Evolutionary conservation across 1,140 invertebrate genomes (phyloP), one percentile per base, ranked within the genome.

Genomic region (Patella vulgata): DNA sequence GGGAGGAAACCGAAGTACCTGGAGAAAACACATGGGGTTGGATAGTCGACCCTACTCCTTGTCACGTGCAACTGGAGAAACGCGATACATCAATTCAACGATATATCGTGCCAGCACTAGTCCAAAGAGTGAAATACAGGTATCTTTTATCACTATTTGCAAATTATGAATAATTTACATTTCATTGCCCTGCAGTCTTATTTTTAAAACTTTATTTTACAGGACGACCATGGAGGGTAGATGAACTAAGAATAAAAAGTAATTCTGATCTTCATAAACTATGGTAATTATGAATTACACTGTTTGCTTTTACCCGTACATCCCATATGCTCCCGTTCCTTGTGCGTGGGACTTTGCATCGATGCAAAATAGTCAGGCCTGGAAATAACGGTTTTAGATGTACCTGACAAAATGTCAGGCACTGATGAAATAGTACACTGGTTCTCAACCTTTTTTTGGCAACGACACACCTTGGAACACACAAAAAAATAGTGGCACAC

Each of bases 231-330:
- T 99, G 97, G 97, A 91, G 84, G 66, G 82, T 87, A 44, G 95
- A 97, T 74, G 97, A 99, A 85, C 84, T 99, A 28, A 87, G 97
- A 77, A 89, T 98, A 33, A 99, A 98, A 85, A 96, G 93, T 52
- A 99, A 98, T 83, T 86, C 89, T 50, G 97, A 99, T 86, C 88
- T 99, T 46, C 97, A 99, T 77, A 98, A 99, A 87, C 85, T 99
- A 57, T 99, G 97, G 97, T 98, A 84, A 76, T 63, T 66, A 71
- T 5, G 8, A 17, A 27, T 3, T 30, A n/a, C 55, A 19, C 3
- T 44, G 4, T 14, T 23, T 17, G 21, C 25, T 55, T 55, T 4
- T 53, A n/a, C n/a, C n/a, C n/a, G n/a, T n/a, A n/a, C n/a, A n/a
- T n/a, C n/a, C n/a, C n/a, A n/a, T 33, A 17, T 23, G 21, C 4